Base-by-base conservation (phyloP, 1,140 invertebrate genomes). In the Acromyrmex echinatior region DNA sequence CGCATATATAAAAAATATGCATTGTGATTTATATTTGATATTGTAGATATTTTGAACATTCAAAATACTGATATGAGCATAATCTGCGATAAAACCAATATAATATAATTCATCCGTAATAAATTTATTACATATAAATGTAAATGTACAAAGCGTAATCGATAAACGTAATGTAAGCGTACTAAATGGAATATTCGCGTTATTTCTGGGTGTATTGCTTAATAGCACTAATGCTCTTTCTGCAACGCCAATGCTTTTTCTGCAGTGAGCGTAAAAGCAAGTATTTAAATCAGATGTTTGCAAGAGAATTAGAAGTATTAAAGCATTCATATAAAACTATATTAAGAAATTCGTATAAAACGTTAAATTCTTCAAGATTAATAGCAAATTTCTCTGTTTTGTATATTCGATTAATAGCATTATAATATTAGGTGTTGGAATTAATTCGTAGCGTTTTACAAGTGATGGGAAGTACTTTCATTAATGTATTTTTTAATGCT, bases 81-180 rank as follows among this genome's bases (percentile, higher is more conserved):
- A 56, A 68, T 81, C 49, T 81, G 14, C 5, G 10, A 7, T 70
- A 70, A 68, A 70, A 71, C 9, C 49, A 16, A 70, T 68, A 80
- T 49, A 56, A 25, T 56, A 70, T 80, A 68, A 68, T 80, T 28
- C 28, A 2, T 14, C n/a, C 9, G 16, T 56, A 53, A 25, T 14
- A 58, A 81, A 81, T 81, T 70, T 39, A 81, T 70, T 31, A 28
- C n/a, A 56, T 70, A 39, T 78, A 78, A 39, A 80, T 68, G 49
- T 62, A 79, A 79, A 79, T 79, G 18, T 7, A 51, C 39, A 31
- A 66, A 66, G 77, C 3, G 31, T n/a, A 49, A 58, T 81, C 78
- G 14, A 70, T 70, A 4, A 56, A 39, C 58, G 4, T 56, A 70
- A 56, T 70, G 14, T 21, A 25, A 70, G 16, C 25, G 3, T 63